Percentiles rank a stretch among this genome's conserved stretches.
Evolutionary conservation across 2,113 vertebrate species (phyloP).

Genomic region (Nematolebias whitei): DNA sequence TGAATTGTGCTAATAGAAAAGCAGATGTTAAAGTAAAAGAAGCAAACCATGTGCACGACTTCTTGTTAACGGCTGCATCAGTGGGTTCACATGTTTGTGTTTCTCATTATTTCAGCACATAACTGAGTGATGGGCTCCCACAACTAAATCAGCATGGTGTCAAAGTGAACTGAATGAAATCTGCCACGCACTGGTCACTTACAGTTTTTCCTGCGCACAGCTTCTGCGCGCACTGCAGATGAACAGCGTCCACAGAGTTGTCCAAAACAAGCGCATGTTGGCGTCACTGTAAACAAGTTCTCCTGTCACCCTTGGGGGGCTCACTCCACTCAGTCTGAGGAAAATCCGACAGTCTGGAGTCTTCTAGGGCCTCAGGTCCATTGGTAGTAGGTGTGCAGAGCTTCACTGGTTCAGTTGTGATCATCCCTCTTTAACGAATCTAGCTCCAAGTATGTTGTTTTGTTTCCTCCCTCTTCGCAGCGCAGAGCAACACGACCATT

Average conservation of each 20-base stretch:
- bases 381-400: slow-evolving; percentile 51
- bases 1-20: too few species aligned
- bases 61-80: slow-evolving; percentile 24
- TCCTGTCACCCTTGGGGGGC: slow-evolving; percentile 23
- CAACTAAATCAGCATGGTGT: slow-evolving; percentile 2
- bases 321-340: slow-evolving; percentile 21
- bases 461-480: slow-evolving; percentile 41
- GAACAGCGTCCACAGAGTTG: slow-evolving; percentile 72
- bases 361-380: slow-evolving; percentile 58
- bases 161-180: background rate
- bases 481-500: slow-evolving; percentile 64
- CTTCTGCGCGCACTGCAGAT: slow-evolving; percentile 65
- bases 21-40: too few species aligned
- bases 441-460: slow-evolving; percentile 46
- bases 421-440: slow-evolving; percentile 68
- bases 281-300: slow-evolving; percentile 27
- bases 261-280: slow-evolving; percentile 61
- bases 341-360: slow-evolving; percentile 22
- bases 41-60: too few species aligned
- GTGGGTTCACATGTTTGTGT: background rate
- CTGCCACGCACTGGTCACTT: slow-evolving; percentile 55
- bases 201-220: slow-evolving; percentile 75
- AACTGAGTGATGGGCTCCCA: background rate
- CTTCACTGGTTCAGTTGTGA: slow-evolving; percentile 46
- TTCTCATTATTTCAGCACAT: slow-evolving; percentile 5